phyloP scores from a whole-genome alignment of 2,113 vertebrate species.

The Centropus unirufus region DNA sequence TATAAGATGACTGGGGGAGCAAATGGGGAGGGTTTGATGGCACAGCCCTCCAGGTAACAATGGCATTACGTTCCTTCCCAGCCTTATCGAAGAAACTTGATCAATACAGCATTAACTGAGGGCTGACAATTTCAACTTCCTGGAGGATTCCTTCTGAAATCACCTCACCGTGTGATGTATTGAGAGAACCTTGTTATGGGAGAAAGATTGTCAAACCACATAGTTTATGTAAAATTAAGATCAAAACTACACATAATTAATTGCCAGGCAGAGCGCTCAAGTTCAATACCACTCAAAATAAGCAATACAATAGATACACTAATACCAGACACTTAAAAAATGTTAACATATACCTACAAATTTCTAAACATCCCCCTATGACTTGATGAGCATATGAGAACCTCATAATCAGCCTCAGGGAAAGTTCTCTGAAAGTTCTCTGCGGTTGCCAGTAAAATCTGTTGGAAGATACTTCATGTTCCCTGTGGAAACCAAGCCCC shows the following conservation, averaged over 20 bases:
- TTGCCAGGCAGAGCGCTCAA: neutral
- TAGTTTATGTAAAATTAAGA: neutral
- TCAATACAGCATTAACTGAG: neutral
- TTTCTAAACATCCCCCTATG: neutral
- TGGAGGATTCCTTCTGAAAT: neutral
- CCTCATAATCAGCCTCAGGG: neutral
- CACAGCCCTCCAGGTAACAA: neutral
- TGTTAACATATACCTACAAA: neutral
- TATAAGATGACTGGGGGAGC: neutral
- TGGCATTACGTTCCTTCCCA: neutral
- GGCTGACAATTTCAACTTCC: neutral
- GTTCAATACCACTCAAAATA: neutral
- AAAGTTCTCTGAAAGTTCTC: neutral
- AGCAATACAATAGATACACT: neutral
- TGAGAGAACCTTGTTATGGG: neutral
- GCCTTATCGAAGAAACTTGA: neutral
- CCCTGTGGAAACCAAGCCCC: neutral
- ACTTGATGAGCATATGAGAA: neutral
- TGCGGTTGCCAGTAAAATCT: neutral
- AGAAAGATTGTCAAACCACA: neutral
- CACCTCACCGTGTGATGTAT: neutral
- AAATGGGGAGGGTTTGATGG: neutral
- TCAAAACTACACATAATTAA: neutral
- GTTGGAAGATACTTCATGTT: neutral
- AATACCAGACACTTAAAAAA: neutral